Percentiles rank a stretch among this genome's conserved stretches.
Conservation (phyloP, 1,140 invertebrate species). For the Tetramorium alpestre region DNA sequence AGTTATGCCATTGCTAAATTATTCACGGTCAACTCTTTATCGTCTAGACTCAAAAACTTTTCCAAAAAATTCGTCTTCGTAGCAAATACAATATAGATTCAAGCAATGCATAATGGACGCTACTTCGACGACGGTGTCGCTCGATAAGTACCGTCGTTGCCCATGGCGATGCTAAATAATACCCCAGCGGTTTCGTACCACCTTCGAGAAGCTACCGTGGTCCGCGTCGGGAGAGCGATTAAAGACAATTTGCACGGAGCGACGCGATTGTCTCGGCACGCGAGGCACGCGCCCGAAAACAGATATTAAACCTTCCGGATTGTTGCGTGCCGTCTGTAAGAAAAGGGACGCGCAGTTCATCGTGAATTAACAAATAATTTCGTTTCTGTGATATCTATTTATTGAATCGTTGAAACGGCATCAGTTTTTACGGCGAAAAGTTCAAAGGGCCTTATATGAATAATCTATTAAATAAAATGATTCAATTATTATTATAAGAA, state of each 20-base stretch:
- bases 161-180: slow-evolving; percentile 79
- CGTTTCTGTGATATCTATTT: neutral
- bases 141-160: slow-evolving; percentile 77
- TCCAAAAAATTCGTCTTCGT: neutral
- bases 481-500: neutral
- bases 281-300: slow-evolving; percentile 51
- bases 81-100: neutral
- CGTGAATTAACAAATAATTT: slow-evolving; percentile 23
- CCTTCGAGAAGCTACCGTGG: slow-evolving; percentile 70
- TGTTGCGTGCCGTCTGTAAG: slow-evolving; percentile 17
- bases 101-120: slow-evolving; percentile 26
- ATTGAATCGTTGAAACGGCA: neutral
- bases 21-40: neutral
- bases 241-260: slow-evolving; percentile 51
- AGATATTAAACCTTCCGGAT: slow-evolving; percentile 46
- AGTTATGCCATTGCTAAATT: slow-evolving; percentile 9
- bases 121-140: slow-evolving; percentile 67
- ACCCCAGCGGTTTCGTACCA: slow-evolving; percentile 65
- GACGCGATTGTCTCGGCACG: slow-evolving; percentile 42
- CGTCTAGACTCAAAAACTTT: neutral
- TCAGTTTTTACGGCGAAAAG: neutral
- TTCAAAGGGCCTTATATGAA: neutral
- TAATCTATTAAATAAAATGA: neutral
- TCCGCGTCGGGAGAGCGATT: slow-evolving; percentile 52
- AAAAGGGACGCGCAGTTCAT: neutral